Evolutionary conservation across 2,113 vertebrate genomes (phyloP).

Genomic region (Poecile atricapillus): DNA sequence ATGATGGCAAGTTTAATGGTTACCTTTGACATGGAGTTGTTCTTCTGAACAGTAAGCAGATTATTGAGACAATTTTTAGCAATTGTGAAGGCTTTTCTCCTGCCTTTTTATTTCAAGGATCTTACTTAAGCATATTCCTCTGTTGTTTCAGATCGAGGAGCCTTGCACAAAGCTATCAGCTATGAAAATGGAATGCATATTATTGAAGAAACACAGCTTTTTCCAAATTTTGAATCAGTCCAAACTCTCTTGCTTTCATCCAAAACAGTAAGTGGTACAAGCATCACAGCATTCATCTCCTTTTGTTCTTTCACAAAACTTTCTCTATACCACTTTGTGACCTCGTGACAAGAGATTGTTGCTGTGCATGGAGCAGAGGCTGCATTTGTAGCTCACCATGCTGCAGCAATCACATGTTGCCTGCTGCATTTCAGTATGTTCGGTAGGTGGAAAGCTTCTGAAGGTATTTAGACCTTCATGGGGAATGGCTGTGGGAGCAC

Average conservation of each 20-base stretch:
- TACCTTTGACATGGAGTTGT: background rate
- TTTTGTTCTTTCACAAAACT: background rate
- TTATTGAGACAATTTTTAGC: background rate
- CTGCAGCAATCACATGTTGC: background rate
- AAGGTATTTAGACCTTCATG: background rate
- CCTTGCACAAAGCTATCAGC: constrained; percentile 90
- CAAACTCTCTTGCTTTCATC: constrained; percentile 88
- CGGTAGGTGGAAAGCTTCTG: background rate
- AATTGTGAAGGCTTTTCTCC: background rate
- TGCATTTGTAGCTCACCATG: background rate
- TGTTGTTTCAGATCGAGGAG: constrained; percentile 81
- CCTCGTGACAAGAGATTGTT: rapidly evolving
- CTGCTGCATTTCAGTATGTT: background rate
- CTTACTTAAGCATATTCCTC: background rate
- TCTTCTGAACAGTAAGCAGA: background rate
- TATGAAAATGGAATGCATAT: constrained; percentile 82
- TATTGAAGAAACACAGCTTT: constrained; percentile 91
- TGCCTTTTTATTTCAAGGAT: background rate
- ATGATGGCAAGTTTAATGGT: background rate
- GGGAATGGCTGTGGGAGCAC: rapidly evolving
- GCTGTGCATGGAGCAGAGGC: background rate
- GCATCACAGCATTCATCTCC: background rate
- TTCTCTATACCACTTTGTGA: background rate
- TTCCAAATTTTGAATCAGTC: constrained; percentile 81
- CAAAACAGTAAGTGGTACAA: constrained; percentile 72